Evolutionary conservation across 1,140 invertebrate species (phyloP), one percentile per base, ranked within the genome.

Genomic region (Cotesia typhae): DNA sequence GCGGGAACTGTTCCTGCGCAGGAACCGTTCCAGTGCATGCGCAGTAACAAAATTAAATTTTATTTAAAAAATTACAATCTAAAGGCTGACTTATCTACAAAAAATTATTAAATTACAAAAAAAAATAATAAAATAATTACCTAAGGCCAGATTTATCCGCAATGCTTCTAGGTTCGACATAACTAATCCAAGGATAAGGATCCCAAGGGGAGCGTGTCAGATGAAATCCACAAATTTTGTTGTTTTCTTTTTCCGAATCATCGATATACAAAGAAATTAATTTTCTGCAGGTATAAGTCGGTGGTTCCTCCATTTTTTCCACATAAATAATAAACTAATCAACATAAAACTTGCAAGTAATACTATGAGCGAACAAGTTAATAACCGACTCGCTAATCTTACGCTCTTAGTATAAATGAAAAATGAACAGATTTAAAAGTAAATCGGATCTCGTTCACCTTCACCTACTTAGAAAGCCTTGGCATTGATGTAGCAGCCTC

Each of bases 161-260:
- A 5, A 83, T 78, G 66, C 83, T 85, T 38, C 72, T 77, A n/a
- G 68, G 75, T 17, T 88, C 82, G 9, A 85, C 79, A 6, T 78
- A 77, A 61, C 84, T 82, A 64, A 92, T 87, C 91, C 91, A 92
- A 38, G 91, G 91, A 87, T 92, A 92, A 4, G 91, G 91, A 84
- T 92, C 91, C 91, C 91, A 92, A 78, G 91, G 90, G 20, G 89
- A 90, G 70, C 90, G 86, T 1, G 89, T 90, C 57, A 92, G 80
- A 78, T 91, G 88, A 82, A 92, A 92, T 17, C 91, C 91, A 41
- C 87, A 90, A 35, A 86, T 80, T 72, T 81, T 81, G 41, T 76
- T 76, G 4, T 76, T 72, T n/a, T 37, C 28, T 41, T 51, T 14
- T 2, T 72, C 61, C 10, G 41, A 47, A 52, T 57, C 35, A 60